These are phyloP conservation scores for Butastur rufipennis DNA, from an alignment of 2,113 vertebrate genomes.

Conservation along the genomic window DNA sequence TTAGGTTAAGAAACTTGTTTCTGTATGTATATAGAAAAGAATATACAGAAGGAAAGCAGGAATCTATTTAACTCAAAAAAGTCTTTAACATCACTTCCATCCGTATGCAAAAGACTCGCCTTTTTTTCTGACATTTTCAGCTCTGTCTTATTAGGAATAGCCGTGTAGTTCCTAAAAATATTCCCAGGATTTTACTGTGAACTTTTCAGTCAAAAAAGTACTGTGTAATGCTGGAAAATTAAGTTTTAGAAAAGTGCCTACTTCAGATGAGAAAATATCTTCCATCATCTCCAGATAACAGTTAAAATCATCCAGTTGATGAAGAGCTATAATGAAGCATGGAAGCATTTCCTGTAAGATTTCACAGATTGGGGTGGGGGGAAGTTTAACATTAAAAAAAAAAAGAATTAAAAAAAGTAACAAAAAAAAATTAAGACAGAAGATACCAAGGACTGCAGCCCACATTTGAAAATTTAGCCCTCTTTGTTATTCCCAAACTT, in stretches of 20 bases:
- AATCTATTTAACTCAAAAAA: background rate
- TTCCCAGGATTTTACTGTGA: background rate
- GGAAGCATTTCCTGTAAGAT: background rate
- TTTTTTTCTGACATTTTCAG: background rate
- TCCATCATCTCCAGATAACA: background rate
- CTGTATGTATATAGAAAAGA: background rate
- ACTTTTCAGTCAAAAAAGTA: background rate
- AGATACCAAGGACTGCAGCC: background rate
- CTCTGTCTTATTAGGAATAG: background rate
- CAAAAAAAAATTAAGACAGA: background rate
- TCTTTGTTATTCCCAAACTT: background rate
- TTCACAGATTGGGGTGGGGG: background rate
- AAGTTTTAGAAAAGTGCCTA: background rate
- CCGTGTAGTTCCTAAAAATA: background rate
- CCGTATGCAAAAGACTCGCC: fast-evolving
- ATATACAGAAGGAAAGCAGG: background rate
- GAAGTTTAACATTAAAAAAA: background rate
- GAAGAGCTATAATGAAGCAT: background rate
- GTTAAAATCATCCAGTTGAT: background rate
- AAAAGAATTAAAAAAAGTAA: background rate
- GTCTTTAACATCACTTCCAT: background rate
- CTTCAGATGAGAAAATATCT: background rate
- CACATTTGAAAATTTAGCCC: background rate
- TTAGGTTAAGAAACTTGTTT: background rate
- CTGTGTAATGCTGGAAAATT: background rate